A percentile compares a stretch with the other conserved stretches of the same genome.
phyloP scores from a whole-genome alignment of 2,888 invertebrate species.

The Microchrysa polita region DNA sequence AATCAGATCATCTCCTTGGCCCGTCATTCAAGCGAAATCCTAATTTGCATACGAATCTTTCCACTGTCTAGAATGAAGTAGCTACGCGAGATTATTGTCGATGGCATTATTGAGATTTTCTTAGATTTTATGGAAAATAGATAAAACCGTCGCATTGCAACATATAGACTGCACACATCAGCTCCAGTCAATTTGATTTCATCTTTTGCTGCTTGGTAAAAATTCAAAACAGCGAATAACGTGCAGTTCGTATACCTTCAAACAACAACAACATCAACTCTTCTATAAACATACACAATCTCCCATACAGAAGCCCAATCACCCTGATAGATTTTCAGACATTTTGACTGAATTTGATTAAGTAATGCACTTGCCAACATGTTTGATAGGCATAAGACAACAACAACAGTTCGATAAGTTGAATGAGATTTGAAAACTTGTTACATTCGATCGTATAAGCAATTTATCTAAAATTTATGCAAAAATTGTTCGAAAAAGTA shows the following conservation, averaged over 20 bases:
- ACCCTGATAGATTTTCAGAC: conserved; percentile 17
- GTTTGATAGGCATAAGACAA: conserved; percentile 22
- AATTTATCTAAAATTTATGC: background rate
- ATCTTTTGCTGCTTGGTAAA: background rate
- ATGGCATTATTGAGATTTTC: conserved; percentile 31
- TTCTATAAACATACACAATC: too few relatives aligned
- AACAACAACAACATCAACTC: too few relatives aligned
- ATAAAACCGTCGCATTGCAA: conserved; percentile 12
- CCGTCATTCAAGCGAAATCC: background rate
- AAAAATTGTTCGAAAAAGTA: background rate
- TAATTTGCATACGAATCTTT: conserved; percentile 35
- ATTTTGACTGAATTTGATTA: conserved; percentile 40
- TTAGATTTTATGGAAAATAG: conserved; percentile 35
- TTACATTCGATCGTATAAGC: background rate
- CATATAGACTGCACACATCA: background rate
- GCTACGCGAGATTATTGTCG: conserved; percentile 4
- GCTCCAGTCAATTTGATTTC: background rate
- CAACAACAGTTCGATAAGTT: conserved; percentile 14
- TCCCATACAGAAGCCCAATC: too few relatives aligned
- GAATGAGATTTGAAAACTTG: conserved; percentile 1
- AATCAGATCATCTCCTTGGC: conserved; percentile 17
- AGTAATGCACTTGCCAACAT: conserved; percentile 36
- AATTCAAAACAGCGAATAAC: background rate
- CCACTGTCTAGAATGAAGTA: background rate
- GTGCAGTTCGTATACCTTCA: background rate